Percentiles rank a stretch among this genome's conserved stretches.
Conservation (phyloP, 1,140 invertebrate genomes). For the Lepidurus apus region DNA sequence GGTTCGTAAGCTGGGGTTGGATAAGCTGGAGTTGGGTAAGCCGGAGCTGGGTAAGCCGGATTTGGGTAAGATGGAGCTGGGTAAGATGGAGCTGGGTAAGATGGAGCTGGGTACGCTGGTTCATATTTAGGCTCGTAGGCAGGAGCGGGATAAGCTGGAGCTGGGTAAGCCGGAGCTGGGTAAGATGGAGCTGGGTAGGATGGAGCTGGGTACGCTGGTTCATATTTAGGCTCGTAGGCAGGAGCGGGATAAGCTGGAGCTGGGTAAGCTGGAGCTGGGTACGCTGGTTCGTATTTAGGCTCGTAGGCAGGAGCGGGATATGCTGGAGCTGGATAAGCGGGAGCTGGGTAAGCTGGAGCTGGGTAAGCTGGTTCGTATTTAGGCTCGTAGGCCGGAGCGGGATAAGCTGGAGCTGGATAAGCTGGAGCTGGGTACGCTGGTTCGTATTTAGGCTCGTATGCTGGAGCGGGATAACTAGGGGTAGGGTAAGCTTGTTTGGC, state of each 20-base stretch:
- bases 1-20: not conserved
- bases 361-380: too few relatives aligned
- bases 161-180: not conserved
- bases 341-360: not conserved
- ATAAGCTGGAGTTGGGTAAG: not conserved
- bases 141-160: not conserved
- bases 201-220: not conserved
- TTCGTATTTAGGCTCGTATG: too few relatives aligned
- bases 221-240: not conserved
- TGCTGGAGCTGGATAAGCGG: not conserved
- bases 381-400: not conserved
- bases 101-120: not conserved
- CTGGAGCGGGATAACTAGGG: too few relatives aligned
- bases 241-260: not conserved
- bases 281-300: not conserved
- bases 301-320: not conserved
- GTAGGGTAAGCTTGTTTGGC: too few relatives aligned
- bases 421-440: not conserved
- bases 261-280: not conserved
- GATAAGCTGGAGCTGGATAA: not conserved
- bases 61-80: not conserved
- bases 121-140: not conserved
- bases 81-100: not conserved
- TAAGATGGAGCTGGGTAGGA: not conserved
- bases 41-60: too few relatives aligned